Base-by-base conservation (phyloP, 2,113 vertebrate species). In the Caracal caracal region DNA sequence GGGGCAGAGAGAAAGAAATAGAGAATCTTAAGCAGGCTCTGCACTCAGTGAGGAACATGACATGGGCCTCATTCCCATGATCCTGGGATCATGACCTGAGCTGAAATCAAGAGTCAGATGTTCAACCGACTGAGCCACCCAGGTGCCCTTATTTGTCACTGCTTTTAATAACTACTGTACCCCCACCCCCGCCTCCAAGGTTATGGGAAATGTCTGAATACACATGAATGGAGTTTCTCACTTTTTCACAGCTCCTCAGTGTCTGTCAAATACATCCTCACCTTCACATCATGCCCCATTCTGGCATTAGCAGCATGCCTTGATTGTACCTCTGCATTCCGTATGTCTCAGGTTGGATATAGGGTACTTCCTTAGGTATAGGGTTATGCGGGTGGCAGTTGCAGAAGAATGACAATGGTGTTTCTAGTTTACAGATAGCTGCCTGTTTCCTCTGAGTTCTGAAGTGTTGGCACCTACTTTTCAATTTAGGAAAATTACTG, bases 401-500 rank as follows among this genome's bases (percentile, higher is more conserved):
- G 22, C 35, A 90, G 51, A 92, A 2, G 10, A 59, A 83, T 80
- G 59, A 33, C 51, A 51, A 26, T 40, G n/a, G 0, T 19, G 1
- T 82, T 94, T 92, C 70, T 51, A 80, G 37, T 79, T 93, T 79
- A 26, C 16, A 83, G 19, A 35, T 79, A 6, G 30, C 47, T 82
- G 17, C 59, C 28, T 88, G 8, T 19, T 90, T 88, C 40, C 6
- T 78, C 16, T 35, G 53, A 83, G 28, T 84, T 73, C 43, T 76
- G 47, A 78, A 78, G 43, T 59, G 33, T n/a, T 81, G 3, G 20
- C 24, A 73, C n/a, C 75, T 10, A 59, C 10, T 94, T 95, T 87
- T 68, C 82, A 93, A 70, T 95, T 91, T 85, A 71, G 59, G 30
- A 53, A 93, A 96, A 76, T 93, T 33, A 59, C 59, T 49, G 12